Evolutionary conservation across 2,888 invertebrate genomes (phyloP).

Genomic region (Leptinotarsa juncta): DNA sequence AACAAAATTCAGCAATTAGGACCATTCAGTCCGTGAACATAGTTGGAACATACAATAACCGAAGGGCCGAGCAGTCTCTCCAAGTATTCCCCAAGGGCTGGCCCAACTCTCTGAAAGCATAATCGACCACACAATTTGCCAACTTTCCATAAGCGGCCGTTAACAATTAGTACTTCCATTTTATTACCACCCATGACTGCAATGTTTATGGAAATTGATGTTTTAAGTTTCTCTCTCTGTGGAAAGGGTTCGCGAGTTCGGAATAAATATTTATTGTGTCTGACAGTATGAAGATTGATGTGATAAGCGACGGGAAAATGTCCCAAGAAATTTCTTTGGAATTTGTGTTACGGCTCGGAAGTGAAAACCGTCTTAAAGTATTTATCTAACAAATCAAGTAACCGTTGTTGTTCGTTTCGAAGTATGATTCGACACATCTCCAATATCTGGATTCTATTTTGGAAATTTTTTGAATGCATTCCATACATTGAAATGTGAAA

Average conservation of each 20-base stretch:
- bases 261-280: conserved; percentile 39
- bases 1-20: conserved; percentile 28
- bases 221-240: conserved; percentile 49
- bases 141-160: conserved; percentile 51
- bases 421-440: background rate
- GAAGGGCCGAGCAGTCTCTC: conserved; percentile 25
- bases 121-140: conserved; percentile 49
- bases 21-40: conserved; percentile 12
- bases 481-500: too few species aligned
- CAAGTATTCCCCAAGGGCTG: conserved; percentile 37
- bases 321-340: conserved; percentile 1
- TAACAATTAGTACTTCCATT: conserved; percentile 53
- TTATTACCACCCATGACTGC: conserved; percentile 45
- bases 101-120: conserved; percentile 40
- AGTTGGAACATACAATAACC: conserved; percentile 26
- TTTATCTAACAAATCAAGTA: background rate
- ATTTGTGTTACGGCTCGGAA: background rate
- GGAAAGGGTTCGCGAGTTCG: conserved; percentile 34
- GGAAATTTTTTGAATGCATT: too few species aligned
- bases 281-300: conserved; percentile 40
- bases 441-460: too few species aligned
- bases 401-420: background rate
- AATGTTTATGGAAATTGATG: conserved; percentile 54
- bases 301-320: background rate
- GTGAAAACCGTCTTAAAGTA: background rate